These are phyloP conservation scores for Phasianus colchicus DNA, from an alignment of 2,113 vertebrate genomes.

Conservation along the genomic window DNA sequence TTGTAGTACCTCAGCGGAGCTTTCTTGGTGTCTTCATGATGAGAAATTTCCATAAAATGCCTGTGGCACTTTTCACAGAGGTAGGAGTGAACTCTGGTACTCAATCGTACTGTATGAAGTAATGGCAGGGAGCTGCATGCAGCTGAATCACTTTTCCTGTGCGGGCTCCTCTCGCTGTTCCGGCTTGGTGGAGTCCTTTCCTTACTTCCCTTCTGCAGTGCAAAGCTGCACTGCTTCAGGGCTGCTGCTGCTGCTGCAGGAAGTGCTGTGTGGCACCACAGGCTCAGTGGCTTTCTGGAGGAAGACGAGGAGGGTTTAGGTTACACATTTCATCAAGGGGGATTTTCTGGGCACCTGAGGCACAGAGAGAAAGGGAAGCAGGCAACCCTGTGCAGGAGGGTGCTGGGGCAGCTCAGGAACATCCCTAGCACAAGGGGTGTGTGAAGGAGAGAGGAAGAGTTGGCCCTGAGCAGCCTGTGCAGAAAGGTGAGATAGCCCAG, in stretches of 20 bases:
- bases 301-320: background rate
- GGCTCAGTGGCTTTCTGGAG: background rate
- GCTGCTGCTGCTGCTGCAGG: background rate
- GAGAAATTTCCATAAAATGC: background rate
- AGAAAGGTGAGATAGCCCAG: background rate
- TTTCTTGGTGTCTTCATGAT: background rate
- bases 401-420: background rate
- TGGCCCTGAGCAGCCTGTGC: background rate
- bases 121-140: background rate
- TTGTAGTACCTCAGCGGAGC: background rate
- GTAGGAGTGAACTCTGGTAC: background rate
- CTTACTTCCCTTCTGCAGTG: rapidly evolving
- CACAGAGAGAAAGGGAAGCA: background rate
- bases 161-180: background rate
- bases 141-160: background rate
- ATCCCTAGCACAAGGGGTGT: background rate
- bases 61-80: background rate
- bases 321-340: background rate
- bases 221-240: rapidly evolving
- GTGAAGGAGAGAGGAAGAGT: background rate
- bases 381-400: background rate
- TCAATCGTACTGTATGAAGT: background rate
- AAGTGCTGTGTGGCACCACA: background rate
- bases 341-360: background rate
- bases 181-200: background rate